Percentiles rank a stretch among this genome's conserved stretches.
Conservation (phyloP, 2,113 vertebrate species). For the Podiceps cristatus region DNA sequence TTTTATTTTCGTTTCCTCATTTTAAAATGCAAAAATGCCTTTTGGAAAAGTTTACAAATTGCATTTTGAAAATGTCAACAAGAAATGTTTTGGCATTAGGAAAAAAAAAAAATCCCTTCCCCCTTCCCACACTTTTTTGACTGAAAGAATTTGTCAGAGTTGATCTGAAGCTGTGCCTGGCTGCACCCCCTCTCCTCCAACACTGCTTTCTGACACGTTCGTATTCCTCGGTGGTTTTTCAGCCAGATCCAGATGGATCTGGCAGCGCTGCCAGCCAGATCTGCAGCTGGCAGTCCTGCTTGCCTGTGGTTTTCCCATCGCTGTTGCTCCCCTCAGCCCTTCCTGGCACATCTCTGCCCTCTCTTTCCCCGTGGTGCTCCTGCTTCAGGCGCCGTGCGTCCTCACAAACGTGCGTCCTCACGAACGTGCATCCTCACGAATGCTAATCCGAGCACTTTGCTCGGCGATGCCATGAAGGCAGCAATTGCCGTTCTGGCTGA, state of each 20-base stretch:
- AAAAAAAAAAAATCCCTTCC: neutral
- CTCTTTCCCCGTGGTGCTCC: neutral
- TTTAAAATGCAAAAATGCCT: neutral
- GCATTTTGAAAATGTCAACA: neutral
- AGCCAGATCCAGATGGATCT: neutral
- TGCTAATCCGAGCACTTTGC: neutral
- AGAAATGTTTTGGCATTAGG: neutral
- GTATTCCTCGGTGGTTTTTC: neutral
- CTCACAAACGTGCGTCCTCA: too few species aligned
- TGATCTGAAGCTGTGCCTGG: neutral
- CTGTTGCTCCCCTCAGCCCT: neutral
- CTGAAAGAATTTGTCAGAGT: neutral
- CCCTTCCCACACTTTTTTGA: neutral
- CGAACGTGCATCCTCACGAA: too few species aligned
- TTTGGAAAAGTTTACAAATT: neutral
- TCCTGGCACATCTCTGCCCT: neutral
- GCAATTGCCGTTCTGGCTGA: fast-evolving
- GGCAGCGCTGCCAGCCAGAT: neutral
- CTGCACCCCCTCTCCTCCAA: neutral
- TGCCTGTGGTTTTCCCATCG: fast-evolving
- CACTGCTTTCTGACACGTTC: neutral
- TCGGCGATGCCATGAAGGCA: fast-evolving
- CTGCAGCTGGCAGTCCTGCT: neutral
- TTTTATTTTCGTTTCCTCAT: neutral
- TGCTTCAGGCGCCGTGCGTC: neutral